Evolutionary conservation across 2,888 invertebrate genomes (phyloP), one percentile per base, ranked within the genome.

Genomic region (Clanis bilineata): DNA sequence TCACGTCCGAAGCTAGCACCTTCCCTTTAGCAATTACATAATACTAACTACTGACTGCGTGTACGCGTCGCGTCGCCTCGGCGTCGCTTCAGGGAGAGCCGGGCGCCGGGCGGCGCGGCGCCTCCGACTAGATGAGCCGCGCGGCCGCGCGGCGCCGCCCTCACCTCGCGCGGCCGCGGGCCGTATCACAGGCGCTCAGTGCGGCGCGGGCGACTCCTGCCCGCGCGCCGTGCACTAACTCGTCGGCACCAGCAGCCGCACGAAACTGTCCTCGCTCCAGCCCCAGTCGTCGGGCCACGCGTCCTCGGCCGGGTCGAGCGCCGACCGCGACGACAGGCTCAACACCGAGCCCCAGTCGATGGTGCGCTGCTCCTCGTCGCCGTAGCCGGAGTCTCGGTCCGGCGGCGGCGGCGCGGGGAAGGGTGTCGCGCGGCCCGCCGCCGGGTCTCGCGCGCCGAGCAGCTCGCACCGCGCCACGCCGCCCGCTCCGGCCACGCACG

Each of bases 331-430:
- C 71, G 96, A 96, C 56, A 97, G 93, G 81, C 96, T 97, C 68
- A 97, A 93, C 75, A 97, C 97, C 57, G 97, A 97, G 83, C 97
- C 96, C 97, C 97, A 97, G 90, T 97, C 97, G 86, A 97, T 97
- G 74, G 96, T 95, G 72, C 96, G 94, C 81, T 95, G 94, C 83
- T 96, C 95, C 74, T 95, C 95, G 85, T 96, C 96, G 73, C 96
- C 96, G 83, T 95, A 95, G 69, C 96, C 96, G 21, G 95, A 96
- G 83, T 96, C 96, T 57, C 93, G 94, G 82, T 95, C 95, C 67
- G 93, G 93, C 71, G 85, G 80, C 59, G 87, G 83, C 66, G 85
- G 90, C 80, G 78, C 83, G 58, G 95, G 95, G 83, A 94, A 96
- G 63, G 95, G 96, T 58, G 95, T 96, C 72, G 94, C 95, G 70